These are phyloP conservation scores for Microctenopoma steveboyesi DNA, from an alignment of 2,797 vertebrate genomes.

Conservation along the genomic window DNA sequence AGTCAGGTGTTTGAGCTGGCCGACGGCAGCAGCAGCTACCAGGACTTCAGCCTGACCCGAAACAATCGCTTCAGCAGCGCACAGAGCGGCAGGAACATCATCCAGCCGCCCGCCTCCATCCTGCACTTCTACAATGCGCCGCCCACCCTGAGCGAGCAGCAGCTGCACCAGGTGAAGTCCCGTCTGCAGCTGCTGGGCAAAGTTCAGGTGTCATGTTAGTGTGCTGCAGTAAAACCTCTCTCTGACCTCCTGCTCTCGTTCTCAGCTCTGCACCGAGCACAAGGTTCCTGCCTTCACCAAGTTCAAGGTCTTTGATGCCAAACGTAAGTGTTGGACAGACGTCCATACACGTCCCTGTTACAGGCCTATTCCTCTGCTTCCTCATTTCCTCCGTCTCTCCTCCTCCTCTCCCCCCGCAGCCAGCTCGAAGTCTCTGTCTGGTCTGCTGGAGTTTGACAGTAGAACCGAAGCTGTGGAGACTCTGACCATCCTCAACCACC, in stretches of 20 bases:
- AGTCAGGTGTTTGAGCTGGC: constrained; percentile 94
- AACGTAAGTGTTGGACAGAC: constrained; percentile 82
- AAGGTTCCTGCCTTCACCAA: constrained; percentile 91
- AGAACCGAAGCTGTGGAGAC: constrained; percentile 93
- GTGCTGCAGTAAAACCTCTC: too few relatives aligned
- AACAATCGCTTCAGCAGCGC: constrained; percentile 94
- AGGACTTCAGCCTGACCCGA: constrained; percentile 94
- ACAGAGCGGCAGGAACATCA: constrained; percentile 94
- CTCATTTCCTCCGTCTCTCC: not conserved
- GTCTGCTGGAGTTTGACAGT: constrained; percentile 92
- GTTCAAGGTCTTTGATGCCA: constrained; percentile 94
- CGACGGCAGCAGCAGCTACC: constrained; percentile 93
- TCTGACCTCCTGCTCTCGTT: not conserved
- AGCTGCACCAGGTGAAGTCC: constrained; percentile 82
- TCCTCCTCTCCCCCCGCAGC: constrained; percentile 72
- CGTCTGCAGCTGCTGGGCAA: too few relatives aligned
- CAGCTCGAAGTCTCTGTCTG: constrained; percentile 92
- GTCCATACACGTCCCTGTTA: too few relatives aligned
- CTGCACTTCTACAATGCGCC: constrained; percentile 97
- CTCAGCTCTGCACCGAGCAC: constrained; percentile 91
- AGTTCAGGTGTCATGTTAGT: too few relatives aligned
- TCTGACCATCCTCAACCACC: constrained; percentile 94
- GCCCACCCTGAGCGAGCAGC: constrained; percentile 88
- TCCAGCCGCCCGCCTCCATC: constrained; percentile 92
- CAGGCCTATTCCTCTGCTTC: too few relatives aligned